Evolutionary conservation across 1,140 invertebrate species (phyloP).

Genomic region (Pseudomyrmex sp.): DNA sequence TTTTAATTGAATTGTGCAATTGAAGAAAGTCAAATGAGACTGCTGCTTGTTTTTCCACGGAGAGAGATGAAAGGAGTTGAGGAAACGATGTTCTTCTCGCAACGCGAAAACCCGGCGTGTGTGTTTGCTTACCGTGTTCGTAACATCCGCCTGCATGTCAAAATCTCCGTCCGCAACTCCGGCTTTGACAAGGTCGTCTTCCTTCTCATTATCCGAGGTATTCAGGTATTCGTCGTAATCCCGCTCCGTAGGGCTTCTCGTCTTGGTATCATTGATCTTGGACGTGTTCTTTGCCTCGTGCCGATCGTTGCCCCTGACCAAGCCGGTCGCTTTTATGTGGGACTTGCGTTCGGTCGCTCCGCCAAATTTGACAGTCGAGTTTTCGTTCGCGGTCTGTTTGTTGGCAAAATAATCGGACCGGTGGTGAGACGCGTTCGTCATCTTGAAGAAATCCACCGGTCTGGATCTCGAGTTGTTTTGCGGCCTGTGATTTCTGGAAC

Average conservation of each 20-base stretch:
- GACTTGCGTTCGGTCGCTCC: slow-evolving; percentile 40
- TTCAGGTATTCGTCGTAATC: slow-evolving; percentile 80
- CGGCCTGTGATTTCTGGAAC: slow-evolving; percentile 70
- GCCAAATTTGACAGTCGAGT: slow-evolving; percentile 11
- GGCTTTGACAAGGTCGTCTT: slow-evolving; percentile 71
- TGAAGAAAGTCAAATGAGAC: too few relatives aligned
- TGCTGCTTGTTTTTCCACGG: too few relatives aligned
- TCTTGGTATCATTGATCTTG: slow-evolving; percentile 55
- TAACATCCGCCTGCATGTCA: slow-evolving; percentile 77
- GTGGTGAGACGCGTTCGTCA: background rate
- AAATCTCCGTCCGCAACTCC: slow-evolving; percentile 60
- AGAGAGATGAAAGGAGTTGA: too few relatives aligned
- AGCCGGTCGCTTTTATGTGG: slow-evolving; percentile 14
- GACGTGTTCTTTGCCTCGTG: slow-evolving; percentile 18
- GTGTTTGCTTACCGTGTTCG: slow-evolving; percentile 71
- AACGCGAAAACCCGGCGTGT: background rate
- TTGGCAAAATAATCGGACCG: background rate
- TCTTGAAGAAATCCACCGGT: slow-evolving; percentile 7
- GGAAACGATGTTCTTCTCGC: too few relatives aligned
- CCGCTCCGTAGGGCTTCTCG: slow-evolving; percentile 74
- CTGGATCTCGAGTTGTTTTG: slow-evolving; percentile 62
- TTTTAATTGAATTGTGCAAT: too few relatives aligned
- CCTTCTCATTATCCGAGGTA: slow-evolving; percentile 74
- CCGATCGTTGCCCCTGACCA: slow-evolving; percentile 15
- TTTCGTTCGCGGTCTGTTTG: slow-evolving; percentile 9